These are phyloP conservation scores for Cephus cinctus DNA, from an alignment of 1,140 invertebrate species.

Conservation along the genomic window DNA sequence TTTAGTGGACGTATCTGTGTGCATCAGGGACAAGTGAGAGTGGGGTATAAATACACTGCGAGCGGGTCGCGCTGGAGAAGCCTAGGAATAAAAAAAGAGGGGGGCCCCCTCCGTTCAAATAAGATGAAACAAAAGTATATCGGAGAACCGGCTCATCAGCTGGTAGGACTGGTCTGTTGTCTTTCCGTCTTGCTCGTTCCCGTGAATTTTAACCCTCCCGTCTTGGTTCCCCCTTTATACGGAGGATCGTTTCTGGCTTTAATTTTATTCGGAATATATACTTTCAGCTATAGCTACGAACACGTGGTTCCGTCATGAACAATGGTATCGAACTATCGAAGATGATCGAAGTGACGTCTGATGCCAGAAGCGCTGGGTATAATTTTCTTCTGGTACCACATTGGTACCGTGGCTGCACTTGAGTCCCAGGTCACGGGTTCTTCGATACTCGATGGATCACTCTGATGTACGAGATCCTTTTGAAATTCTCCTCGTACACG, in stretches of 20 bases:
- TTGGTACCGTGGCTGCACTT: too few relatives aligned
- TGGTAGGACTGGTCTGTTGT: slow-evolving; percentile 51
- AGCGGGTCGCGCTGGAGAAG: slow-evolving; percentile 27
- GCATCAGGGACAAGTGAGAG: slow-evolving; percentile 34
- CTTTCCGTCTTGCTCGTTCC: slow-evolving; percentile 25
- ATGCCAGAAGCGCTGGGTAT: too few relatives aligned
- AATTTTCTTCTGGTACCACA: too few relatives aligned
- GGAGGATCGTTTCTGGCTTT: slow-evolving; percentile 40
- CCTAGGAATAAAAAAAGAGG: background rate
- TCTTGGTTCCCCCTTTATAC: slow-evolving; percentile 21
- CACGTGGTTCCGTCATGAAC: too few relatives aligned
- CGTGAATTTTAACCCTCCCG: slow-evolving; percentile 9
- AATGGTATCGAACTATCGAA: too few relatives aligned
- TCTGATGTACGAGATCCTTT: too few relatives aligned
- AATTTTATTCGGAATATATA: slow-evolving; percentile 42
- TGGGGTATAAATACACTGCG: slow-evolving; percentile 44
- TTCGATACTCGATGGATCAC: too few relatives aligned
- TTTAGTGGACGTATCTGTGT: background rate
- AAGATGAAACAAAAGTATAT: slow-evolving; percentile 48
- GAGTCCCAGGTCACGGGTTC: too few relatives aligned
- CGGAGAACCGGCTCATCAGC: slow-evolving; percentile 54
- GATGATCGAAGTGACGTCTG: too few relatives aligned
- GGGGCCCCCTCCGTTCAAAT: slow-evolving; percentile 14
- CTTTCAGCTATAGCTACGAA: too few relatives aligned
- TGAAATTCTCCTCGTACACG: too few relatives aligned